Base-by-base conservation (phyloP, 2,113 vertebrate species). In the Alligator mississippiensis region DNA sequence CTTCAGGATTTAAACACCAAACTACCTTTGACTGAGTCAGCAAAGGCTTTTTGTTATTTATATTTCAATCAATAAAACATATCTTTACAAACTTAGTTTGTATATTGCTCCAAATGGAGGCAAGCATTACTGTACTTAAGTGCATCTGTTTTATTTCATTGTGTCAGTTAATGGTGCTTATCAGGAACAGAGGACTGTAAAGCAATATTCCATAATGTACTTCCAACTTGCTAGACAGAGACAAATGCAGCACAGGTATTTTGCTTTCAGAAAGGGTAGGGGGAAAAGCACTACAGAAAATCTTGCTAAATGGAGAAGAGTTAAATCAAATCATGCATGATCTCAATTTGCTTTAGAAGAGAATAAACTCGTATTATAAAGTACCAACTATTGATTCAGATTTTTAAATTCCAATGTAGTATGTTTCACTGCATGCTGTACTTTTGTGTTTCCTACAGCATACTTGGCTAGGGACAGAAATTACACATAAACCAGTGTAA, bases 111-210 rank as follows among this genome's bases (percentile, higher is more conserved):
- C 84, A 85, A 95, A 95, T 61, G 89, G 86, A 77, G 85, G 85
- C 93, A 93, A 94, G 90, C 63, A 76, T 74, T 88, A 84, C 3
- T 63, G 34, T 47, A 30, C 77, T 92, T 82, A 84, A 82, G 78
- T 68, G 80, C 57, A 93, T 84, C 93, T 96, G 83, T 54, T 96
- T 97, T 90, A 92, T 93, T 92, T 97, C 93, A 96, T 13, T 58
- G 4, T 25, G 58, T 85, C 87, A 95, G 55, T 54, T 96, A 89
- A 88, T 47, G 28, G 54, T 60, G 77, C 62, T 96, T 91, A 95
- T 95, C 85, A 96, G 82, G 24, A 63, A 91, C 19, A 85, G 10
- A 79, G 22, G 14, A 55, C 64, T 87, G 76, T 77, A 77, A 24
- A 34, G 17, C 66, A 89, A 85, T 87, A 89, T 38, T 72, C 63